These are phyloP conservation scores for Agrochola lota DNA, from an alignment of 2,888 invertebrate species.

Conservation along the genomic window DNA sequence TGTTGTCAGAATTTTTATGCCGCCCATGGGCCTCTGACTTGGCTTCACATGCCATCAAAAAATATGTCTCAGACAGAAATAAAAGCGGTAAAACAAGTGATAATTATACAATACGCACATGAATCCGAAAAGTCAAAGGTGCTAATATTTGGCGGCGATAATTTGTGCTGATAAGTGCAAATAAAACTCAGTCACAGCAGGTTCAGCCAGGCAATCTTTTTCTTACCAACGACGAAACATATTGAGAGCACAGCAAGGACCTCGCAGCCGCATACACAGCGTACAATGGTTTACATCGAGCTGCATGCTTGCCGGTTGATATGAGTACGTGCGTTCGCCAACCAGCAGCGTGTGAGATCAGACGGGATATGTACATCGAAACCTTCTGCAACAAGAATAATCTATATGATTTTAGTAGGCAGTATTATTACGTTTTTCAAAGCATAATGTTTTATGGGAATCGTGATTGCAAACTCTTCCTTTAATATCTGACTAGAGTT, in stretches of 20 bases:
- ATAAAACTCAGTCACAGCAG: too few species aligned
- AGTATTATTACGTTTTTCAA: neutral
- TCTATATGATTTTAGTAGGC: neutral
- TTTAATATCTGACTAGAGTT: neutral
- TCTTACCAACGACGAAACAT: conserved; percentile 92
- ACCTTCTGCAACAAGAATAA: conserved; percentile 85
- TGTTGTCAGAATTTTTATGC: too few species aligned
- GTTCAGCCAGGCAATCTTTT: conserved; percentile 63
- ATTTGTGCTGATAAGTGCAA: too few species aligned
- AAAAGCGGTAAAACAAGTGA: too few species aligned
- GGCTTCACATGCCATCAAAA: too few species aligned
- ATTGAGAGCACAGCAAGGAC: conserved; percentile 91
- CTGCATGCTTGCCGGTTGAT: conserved; percentile 92
- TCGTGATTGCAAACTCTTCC: neutral
- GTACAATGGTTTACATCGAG: conserved; percentile 93
- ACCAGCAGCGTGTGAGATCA: conserved; percentile 92
- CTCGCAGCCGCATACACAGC: conserved; percentile 92
- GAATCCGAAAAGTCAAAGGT: too few species aligned
- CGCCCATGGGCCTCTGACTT: too few species aligned
- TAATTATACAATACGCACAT: too few species aligned
- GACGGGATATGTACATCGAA: conserved; percentile 89
- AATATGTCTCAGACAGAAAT: too few species aligned
- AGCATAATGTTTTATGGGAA: neutral
- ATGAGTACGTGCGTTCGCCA: conserved; percentile 92
- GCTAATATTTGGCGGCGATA: too few species aligned